These are phyloP conservation scores for Wiebesia pumilae DNA, from an alignment of 1,140 invertebrate genomes.

Conservation along the genomic window DNA sequence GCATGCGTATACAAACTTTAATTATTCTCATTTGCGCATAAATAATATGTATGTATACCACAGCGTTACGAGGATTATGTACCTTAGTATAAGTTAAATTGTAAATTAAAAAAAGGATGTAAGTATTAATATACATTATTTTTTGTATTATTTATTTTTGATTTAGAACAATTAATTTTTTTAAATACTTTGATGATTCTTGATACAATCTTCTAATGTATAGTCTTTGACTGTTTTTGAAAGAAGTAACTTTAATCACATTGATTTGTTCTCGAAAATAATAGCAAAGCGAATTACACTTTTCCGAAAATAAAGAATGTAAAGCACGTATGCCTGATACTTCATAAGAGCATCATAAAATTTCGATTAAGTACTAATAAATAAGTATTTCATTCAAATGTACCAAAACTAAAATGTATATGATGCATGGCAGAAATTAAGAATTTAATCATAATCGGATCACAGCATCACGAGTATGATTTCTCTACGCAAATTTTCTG, in stretches of 20 bases:
- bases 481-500: background rate
- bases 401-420: background rate
- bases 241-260: conserved; percentile 5
- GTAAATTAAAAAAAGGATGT: conserved; percentile 13
- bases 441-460: background rate
- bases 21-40: background rate
- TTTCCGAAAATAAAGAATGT: background rate
- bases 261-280: conserved; percentile 10
- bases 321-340: background rate
- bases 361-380: background rate
- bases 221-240: background rate
- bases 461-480: background rate
- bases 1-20: background rate
- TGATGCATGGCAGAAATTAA: background rate
- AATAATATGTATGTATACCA: background rate
- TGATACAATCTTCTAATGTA: too few species aligned
- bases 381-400: background rate
- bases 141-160: too few species aligned
- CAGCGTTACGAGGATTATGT: background rate
- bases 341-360: background rate
- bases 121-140: background rate
- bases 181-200: too few species aligned
- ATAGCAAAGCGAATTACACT: background rate
- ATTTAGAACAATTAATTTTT: too few species aligned
- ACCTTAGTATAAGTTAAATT: background rate